Evolutionary conservation across 2,888 invertebrate genomes (phyloP).

Genomic region (Chirona hameri): DNA sequence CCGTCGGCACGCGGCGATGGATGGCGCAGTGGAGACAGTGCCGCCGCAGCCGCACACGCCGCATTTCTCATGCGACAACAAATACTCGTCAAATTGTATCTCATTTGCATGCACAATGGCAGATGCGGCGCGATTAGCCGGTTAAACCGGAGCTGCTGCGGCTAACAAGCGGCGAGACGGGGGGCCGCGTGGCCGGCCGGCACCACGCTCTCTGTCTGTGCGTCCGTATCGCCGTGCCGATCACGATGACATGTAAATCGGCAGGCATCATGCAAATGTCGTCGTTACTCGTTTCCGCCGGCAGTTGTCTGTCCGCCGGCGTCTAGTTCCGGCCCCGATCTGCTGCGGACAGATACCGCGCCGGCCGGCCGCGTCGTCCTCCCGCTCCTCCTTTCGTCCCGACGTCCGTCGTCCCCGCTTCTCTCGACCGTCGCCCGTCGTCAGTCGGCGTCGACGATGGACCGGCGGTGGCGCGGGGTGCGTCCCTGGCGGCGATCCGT

Average conservation of each 20-base stretch:
- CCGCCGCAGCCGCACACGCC: neutral
- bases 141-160: neutral
- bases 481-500: neutral
- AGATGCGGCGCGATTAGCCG: constrained; percentile 3
- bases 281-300: neutral
- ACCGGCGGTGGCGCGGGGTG: neutral
- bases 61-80: constrained; percentile 3
- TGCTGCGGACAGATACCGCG: too few relatives aligned
- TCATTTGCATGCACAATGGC: constrained; percentile 22
- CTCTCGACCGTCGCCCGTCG: too few relatives aligned
- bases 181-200: neutral
- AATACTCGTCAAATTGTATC: constrained; percentile 22
- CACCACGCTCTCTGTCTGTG: neutral
- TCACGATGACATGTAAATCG: constrained; percentile 2
- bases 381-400: too few relatives aligned
- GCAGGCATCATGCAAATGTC: constrained; percentile 10
- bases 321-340: neutral
- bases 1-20: neutral
- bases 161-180: constrained; percentile 2
- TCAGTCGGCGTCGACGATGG: neutral
- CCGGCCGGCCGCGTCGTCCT: too few relatives aligned
- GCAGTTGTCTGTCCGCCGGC: neutral
- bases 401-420: too few relatives aligned
- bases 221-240: neutral
- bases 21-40: neutral